Evolutionary conservation across 2,888 invertebrate genomes (phyloP).

Genomic region (Coelogynopora nodosa): DNA sequence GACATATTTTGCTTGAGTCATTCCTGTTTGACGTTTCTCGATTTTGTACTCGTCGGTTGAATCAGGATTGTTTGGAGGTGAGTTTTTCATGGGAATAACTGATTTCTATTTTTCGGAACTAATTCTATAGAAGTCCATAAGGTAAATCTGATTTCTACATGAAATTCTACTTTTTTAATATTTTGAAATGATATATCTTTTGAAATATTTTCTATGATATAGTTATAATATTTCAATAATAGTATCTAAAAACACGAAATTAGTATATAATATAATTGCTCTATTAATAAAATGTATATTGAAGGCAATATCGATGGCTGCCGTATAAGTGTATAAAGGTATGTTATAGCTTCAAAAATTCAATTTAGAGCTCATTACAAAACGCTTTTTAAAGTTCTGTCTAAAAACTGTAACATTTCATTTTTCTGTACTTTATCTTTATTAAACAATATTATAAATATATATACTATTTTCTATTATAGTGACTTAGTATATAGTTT

Average conservation of each 20-base stretch:
- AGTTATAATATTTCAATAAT: slow-evolving; percentile 8
- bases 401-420: too few species aligned
- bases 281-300: background rate
- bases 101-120: background rate
- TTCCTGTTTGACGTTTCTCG: background rate
- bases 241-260: background rate
- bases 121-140: background rate
- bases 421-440: too few species aligned
- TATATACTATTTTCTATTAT: too few species aligned
- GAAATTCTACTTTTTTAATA: background rate
- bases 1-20: slow-evolving; percentile 4
- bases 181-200: background rate
- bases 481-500: too few species aligned
- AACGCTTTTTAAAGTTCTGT: too few species aligned
- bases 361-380: too few species aligned
- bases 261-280: slow-evolving; percentile 12
- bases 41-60: background rate
- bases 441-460: too few species aligned
- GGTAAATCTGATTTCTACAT: background rate
- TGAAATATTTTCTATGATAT: background rate
- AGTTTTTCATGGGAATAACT: background rate
- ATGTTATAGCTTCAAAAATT: too few species aligned
- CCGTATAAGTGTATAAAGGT: too few species aligned
- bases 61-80: background rate
- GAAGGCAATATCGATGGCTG: too few species aligned